These are phyloP conservation scores for Diachrysia chrysitis DNA, from an alignment of 2,888 invertebrate species.

Conservation along the genomic window DNA sequence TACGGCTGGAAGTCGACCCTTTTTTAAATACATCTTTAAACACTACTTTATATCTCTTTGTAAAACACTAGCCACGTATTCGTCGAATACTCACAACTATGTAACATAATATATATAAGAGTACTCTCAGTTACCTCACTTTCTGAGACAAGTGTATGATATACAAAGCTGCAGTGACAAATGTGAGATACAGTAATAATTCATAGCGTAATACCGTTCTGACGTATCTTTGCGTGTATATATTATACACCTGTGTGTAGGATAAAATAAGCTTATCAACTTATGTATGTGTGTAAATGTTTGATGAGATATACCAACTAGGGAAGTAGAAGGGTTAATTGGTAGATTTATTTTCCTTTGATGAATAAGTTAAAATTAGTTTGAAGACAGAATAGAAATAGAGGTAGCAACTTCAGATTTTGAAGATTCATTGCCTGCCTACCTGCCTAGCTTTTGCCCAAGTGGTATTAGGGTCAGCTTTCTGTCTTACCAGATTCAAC, in stretches of 20 bases:
- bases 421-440: too few relatives aligned
- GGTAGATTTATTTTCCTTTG: background rate
- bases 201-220: constrained; percentile 40
- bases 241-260: constrained; percentile 8
- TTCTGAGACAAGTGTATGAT: background rate
- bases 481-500: too few relatives aligned
- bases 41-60: background rate
- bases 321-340: background rate
- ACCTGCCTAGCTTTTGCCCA: too few relatives aligned
- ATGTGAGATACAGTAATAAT: constrained; percentile 41
- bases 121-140: background rate
- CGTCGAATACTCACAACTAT: background rate
- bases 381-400: too few relatives aligned
- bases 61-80: background rate
- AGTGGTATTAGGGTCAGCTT: too few relatives aligned
- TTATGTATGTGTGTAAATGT: constrained; percentile 13
- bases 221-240: constrained; percentile 26
- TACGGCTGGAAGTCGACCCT: too few relatives aligned
- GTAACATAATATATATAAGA: background rate
- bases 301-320: constrained; percentile 11
- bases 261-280: constrained; percentile 12
- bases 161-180: constrained; percentile 26
- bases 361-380: too few relatives aligned
- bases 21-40: too few relatives aligned
- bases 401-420: too few relatives aligned